These are phyloP conservation scores for Parazoanthus darwini DNA, from an alignment of 92 coral and sea anemone species.

Conservation along the genomic window DNA sequence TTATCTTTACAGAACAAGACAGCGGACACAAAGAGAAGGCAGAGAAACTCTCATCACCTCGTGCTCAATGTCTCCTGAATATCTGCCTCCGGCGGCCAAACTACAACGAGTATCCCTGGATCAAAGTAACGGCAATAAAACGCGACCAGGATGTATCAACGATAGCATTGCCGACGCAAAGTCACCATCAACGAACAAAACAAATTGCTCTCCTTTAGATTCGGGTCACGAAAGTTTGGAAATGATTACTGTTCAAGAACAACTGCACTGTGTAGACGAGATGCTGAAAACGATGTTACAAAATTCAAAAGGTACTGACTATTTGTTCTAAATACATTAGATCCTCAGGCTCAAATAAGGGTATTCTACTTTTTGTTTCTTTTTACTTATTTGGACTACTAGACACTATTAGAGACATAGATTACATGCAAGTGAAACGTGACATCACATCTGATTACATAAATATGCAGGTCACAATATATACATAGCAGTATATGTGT, in stretches of 20 bases:
- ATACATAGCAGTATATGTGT: background rate
- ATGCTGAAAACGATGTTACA: background rate
- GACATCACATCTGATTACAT: background rate
- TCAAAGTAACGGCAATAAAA: background rate
- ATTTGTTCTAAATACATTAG: background rate
- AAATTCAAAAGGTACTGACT: slow-evolving; percentile 1
- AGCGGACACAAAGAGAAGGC: background rate
- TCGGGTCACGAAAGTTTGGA: background rate
- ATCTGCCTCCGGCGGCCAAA: slow-evolving; percentile 60
- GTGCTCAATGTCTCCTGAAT: slow-evolving; percentile 51
- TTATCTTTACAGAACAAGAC: background rate
- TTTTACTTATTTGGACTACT: background rate
- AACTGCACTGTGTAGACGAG: slow-evolving; percentile 12
- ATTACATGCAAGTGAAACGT: background rate
- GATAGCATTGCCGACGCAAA: background rate
- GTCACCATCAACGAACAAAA: background rate
- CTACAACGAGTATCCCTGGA: slow-evolving; percentile 33
- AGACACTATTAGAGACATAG: slow-evolving; percentile 2
- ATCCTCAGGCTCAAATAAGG: background rate
- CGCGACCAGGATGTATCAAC: background rate
- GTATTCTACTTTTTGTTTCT: background rate
- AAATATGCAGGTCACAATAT: background rate
- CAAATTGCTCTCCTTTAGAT: background rate
- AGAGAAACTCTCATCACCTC: background rate
- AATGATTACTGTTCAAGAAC: slow-evolving; percentile 29